These are phyloP conservation scores for Agapornis canus DNA, from an alignment of 2,797 vertebrate genomes.

Conservation along the genomic window DNA sequence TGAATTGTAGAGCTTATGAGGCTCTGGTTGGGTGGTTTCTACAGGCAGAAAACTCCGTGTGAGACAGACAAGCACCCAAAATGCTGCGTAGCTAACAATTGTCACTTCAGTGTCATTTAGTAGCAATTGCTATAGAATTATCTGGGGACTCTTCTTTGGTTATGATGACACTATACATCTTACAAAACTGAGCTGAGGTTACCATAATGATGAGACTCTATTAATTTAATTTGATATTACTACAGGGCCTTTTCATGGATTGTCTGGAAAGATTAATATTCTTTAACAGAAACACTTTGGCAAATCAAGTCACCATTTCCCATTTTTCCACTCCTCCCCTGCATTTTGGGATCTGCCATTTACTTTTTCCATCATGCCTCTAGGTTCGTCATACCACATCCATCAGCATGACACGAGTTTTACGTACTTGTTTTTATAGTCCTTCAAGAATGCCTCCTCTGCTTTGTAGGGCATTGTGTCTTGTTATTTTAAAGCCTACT, in stretches of 20 bases:
- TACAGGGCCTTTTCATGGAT: neutral
- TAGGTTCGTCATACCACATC: neutral
- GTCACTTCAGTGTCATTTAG: neutral
- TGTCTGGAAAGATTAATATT: conserved; percentile 39
- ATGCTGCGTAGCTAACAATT: neutral
- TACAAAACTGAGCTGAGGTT: neutral
- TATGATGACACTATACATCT: neutral
- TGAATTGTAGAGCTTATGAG: neutral
- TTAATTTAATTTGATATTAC: conserved; percentile 41
- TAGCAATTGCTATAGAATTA: neutral
- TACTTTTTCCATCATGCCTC: neutral
- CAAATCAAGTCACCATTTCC: neutral
- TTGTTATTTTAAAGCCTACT: neutral
- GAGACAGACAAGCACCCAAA: neutral
- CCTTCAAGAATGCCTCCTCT: neutral
- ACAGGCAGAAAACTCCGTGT: neutral
- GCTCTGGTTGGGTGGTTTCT: neutral
- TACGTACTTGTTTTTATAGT: fast-evolving
- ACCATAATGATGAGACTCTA: neutral
- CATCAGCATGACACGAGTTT: neutral
- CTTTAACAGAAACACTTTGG: conserved; percentile 1
- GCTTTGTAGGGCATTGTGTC: neutral
- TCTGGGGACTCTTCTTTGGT: neutral
- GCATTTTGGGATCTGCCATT: neutral
- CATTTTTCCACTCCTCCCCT: neutral